Conservation (phyloP, 2,113 vertebrate species). For the Camelus dromedarius region DNA sequence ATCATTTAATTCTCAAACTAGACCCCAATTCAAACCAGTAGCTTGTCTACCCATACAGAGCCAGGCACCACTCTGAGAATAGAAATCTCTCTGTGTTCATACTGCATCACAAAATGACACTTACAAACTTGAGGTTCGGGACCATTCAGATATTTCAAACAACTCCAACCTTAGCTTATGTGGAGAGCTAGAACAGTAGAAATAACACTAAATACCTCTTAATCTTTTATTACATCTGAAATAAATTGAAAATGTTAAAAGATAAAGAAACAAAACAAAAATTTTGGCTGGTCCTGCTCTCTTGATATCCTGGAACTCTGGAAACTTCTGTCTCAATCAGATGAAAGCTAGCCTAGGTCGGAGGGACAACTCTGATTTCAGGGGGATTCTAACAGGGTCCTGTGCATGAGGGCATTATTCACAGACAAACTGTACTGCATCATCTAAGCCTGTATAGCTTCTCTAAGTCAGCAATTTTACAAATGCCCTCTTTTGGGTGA, state of each 20-base stretch:
- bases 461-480: neutral
- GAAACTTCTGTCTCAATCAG: neutral
- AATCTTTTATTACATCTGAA: neutral
- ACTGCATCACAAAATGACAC: neutral
- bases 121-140: neutral
- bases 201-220: neutral
- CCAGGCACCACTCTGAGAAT: neutral
- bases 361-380: neutral
- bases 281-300: neutral
- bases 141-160: neutral
- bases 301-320: neutral
- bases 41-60: rapidly evolving
- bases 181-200: neutral
- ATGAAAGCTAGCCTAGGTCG: neutral
- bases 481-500: neutral
- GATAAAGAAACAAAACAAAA: neutral
- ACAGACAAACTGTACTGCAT: neutral
- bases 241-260: neutral
- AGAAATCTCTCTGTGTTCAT: neutral
- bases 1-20: neutral
- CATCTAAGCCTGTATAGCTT: neutral
- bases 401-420: neutral
- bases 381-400: neutral
- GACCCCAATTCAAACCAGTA: neutral
- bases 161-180: neutral